These are phyloP conservation scores for Congeria kusceri DNA, from an alignment of 2,888 invertebrate genomes.

Conservation along the genomic window DNA sequence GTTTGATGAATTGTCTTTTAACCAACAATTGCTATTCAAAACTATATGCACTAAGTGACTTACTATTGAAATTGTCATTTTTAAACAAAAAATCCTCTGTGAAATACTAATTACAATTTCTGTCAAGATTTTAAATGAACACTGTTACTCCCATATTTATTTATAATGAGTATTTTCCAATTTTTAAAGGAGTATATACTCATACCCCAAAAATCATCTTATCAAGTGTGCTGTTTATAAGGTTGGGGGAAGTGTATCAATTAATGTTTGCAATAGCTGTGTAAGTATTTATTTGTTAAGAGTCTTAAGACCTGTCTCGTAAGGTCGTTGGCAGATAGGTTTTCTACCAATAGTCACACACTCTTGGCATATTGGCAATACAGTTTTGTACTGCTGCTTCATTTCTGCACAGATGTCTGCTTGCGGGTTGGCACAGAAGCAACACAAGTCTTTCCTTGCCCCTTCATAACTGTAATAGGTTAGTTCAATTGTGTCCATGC, in stretches of 20 bases:
- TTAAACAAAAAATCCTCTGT: too few relatives aligned
- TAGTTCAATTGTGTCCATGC: conserved; percentile 7
- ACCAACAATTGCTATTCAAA: too few relatives aligned
- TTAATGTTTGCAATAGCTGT: too few relatives aligned
- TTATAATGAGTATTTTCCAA: background rate
- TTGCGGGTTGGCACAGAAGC: conserved; percentile 10
- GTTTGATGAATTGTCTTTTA: too few relatives aligned
- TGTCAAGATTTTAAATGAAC: background rate
- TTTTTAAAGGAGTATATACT: background rate
- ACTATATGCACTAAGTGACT: too few relatives aligned
- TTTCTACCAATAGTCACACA: conserved; percentile 4
- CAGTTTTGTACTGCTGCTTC: conserved; percentile 21
- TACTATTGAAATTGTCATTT: too few relatives aligned
- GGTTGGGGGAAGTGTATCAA: background rate
- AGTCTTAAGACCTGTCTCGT: background rate
- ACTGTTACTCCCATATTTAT: background rate
- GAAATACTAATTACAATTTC: background rate
- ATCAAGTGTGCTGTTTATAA: too few relatives aligned
- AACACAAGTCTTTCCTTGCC: conserved; percentile 10
- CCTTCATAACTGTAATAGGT: conserved; percentile 1
- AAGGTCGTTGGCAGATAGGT: background rate
- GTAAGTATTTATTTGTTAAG: background rate
- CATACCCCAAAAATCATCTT: too few relatives aligned
- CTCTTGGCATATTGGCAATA: conserved; percentile 8
- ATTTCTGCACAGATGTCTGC: background rate